A percentile compares a stretch with the other conserved stretches of the same genome.
Evolutionary conservation across 2,888 invertebrate species (phyloP).

Genomic region (Dusona sp.): DNA sequence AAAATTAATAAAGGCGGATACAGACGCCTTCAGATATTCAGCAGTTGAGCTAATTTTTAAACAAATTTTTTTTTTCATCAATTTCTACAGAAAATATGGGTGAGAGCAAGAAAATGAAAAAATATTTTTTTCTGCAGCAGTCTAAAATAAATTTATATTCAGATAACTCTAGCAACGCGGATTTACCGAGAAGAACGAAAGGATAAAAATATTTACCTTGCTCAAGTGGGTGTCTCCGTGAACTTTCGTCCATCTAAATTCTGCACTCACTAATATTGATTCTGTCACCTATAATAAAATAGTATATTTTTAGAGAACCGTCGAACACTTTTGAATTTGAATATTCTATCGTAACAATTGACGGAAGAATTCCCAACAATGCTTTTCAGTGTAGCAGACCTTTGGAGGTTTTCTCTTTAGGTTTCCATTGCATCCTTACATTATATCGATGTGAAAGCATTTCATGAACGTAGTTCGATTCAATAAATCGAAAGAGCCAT

Average conservation of each 20-base stretch:
- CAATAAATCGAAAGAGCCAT: background rate
- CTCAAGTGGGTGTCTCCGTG: background rate
- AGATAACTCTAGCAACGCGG: background rate
- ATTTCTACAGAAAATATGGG: too few species aligned
- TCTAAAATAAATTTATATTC: background rate
- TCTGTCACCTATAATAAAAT: background rate
- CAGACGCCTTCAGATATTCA: slow-evolving; percentile 2
- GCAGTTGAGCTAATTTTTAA: too few species aligned
- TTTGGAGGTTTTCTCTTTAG: background rate
- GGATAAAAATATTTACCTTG: slow-evolving; percentile 11
- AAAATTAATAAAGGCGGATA: too few species aligned
- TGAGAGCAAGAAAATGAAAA: too few species aligned
- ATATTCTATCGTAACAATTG: background rate
- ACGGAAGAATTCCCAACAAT: background rate
- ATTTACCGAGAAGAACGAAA: background rate
- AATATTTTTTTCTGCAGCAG: too few species aligned
- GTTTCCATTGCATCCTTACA: background rate
- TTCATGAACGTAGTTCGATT: too few species aligned
- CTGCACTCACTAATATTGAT: background rate
- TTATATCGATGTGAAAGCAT: background rate
- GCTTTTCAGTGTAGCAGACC: background rate
- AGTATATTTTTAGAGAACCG: background rate
- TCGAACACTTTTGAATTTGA: background rate
- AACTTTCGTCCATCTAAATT: background rate
- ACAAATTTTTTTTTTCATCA: too few species aligned